Evolutionary conservation across 1,140 invertebrate genomes (phyloP).

Genomic region (Halesus radiatus): DNA sequence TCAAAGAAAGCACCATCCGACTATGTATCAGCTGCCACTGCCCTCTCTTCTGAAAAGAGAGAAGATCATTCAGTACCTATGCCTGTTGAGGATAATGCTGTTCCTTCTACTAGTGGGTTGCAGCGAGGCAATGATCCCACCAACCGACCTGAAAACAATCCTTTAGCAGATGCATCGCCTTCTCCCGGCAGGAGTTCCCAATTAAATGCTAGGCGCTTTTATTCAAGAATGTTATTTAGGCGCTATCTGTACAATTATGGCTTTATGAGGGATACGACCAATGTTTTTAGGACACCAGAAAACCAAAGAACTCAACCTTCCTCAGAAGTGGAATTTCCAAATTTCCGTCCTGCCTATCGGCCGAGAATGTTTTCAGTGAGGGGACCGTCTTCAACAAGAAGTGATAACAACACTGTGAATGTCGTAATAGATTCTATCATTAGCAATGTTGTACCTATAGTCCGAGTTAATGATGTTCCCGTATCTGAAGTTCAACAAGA

Average conservation of each 20-base stretch:
- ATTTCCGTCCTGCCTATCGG: neutral
- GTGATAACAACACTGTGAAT: neutral
- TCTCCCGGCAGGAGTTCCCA: neutral
- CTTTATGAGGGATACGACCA: slow-evolving; percentile 37
- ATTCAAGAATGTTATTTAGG: slow-evolving; percentile 43
- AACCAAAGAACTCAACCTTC: slow-evolving; percentile 11
- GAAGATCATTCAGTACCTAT: neutral
- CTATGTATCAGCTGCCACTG: neutral
- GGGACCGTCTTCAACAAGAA: slow-evolving; percentile 49
- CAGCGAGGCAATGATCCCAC: slow-evolving; percentile 56
- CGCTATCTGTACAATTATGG: slow-evolving; percentile 42
- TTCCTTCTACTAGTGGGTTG: slow-evolving; percentile 48
- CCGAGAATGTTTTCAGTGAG: slow-evolving; percentile 62
- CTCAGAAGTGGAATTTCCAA: slow-evolving; percentile 3
- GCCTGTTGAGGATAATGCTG: slow-evolving; percentile 25
- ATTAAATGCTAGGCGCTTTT: slow-evolving; percentile 5
- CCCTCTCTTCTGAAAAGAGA: neutral
- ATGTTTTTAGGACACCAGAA: slow-evolving; percentile 28
- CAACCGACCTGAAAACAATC: neutral
- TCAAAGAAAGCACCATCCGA: slow-evolving; percentile 61
- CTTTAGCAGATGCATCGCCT: neutral
- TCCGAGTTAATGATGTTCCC: slow-evolving; percentile 74
- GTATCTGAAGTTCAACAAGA: slow-evolving; percentile 63
- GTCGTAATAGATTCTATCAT: slow-evolving; percentile 58
- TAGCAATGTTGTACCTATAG: slow-evolving; percentile 66